Evolutionary conservation across 2,888 invertebrate species (phyloP), one percentile per base, ranked within the genome.

Genomic region (Steinernema carpocapsae): DNA sequence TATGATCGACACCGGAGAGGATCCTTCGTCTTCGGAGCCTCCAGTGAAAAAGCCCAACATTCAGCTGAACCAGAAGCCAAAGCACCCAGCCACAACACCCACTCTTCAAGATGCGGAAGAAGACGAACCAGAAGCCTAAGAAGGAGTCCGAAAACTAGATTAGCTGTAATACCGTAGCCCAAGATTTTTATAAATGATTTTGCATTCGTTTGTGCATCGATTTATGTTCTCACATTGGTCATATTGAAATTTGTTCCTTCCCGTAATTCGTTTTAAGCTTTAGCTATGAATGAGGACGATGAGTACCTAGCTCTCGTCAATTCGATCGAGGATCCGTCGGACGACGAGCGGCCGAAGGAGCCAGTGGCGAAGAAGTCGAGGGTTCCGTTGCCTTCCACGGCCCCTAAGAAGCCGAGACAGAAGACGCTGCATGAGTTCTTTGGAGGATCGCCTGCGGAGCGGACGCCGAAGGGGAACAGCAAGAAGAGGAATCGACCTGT

Each of bases 341-440:
- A 64, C 32, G 29, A 29, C 17, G 64, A 32, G 17, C 29, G 32
- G 10, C 14, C 29, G 17, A 17, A 7, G 17, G 64, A 64, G 14
- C 64, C 64, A 1, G 29, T 17, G 17, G 64, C 64, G 2, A 64
- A 64, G 64, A 64, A 64, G 32, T 64, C 64, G 19, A 64, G 29
- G 32, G 19, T 22, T 19, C 52, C 52, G 24, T 1, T 6, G 24
- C 19, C 22, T 12, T 3, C 22, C 1, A 22, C 12, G 10, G 22
- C 52, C 52, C 24, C 64, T 17, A 48, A 48, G 29, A 64, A 64
- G 29, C 29, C 1, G 24, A 56, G n/a, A 2, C 64, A 64, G 64
- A 29, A 4, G 64, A 64, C 64, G 64, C 29, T 64, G 10, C 29
- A 64, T 26, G 32, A 64, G 3, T 64, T 32, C 32, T 64, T 64